phyloP scores from a whole-genome alignment of 2,113 vertebrate species.

The Psephotus haematonotus region DNA sequence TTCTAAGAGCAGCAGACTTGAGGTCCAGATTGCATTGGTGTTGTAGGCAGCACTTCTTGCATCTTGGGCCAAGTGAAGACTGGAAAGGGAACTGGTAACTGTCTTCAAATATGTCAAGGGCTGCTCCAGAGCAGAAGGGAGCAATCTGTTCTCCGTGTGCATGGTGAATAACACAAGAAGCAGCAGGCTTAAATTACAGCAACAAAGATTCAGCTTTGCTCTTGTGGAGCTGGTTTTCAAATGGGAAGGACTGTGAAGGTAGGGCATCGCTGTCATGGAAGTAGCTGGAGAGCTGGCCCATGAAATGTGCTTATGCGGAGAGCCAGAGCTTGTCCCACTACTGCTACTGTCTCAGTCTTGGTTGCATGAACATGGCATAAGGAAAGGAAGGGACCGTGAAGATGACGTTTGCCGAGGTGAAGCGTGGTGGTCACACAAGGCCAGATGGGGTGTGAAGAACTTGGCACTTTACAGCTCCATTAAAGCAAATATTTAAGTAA shows the following conservation, averaged over 20 bases:
- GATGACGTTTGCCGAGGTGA: neutral
- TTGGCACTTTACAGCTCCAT: neutral
- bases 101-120: neutral
- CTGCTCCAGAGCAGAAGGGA: neutral
- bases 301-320: neutral
- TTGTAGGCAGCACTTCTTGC: neutral
- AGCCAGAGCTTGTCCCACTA: neutral
- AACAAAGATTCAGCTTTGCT: neutral
- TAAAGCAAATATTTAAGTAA: neutral
- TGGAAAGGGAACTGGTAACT: neutral
- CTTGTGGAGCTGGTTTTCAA: neutral
- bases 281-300: neutral
- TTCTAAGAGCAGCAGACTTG: neutral
- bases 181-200: neutral
- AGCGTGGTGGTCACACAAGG: neutral
- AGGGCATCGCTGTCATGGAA: neutral
- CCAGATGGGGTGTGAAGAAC: neutral
- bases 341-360: rapidly evolving
- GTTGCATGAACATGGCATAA: neutral
- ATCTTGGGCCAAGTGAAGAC: neutral
- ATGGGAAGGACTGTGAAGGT: neutral
- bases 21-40: neutral
- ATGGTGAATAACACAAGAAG: neutral
- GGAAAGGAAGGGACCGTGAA: neutral
- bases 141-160: neutral